Conservation (phyloP, 2,113 vertebrate species). For the Cairina moschata region DNA sequence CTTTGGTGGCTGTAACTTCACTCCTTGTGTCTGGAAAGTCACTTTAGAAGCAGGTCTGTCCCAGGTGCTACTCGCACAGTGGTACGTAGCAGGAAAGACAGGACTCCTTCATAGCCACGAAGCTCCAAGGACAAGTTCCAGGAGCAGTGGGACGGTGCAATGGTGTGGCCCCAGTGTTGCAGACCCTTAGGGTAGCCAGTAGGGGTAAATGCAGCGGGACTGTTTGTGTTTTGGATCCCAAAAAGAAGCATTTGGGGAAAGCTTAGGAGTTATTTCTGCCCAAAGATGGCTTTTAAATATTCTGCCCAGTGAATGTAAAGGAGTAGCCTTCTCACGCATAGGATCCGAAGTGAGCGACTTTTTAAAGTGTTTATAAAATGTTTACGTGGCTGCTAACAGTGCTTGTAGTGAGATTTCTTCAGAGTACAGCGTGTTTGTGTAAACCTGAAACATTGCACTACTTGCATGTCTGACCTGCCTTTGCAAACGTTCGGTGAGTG, state of each 20-base stretch:
- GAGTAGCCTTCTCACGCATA: background rate
- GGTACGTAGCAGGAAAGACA: background rate
- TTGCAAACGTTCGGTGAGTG: background rate
- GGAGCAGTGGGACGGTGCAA: background rate
- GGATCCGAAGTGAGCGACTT: background rate
- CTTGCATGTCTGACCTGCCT: slow-evolving; percentile 61
- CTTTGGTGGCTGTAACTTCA: background rate
- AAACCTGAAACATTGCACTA: slow-evolving; percentile 57
- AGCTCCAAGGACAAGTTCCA: background rate
- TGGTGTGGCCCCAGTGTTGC: background rate
- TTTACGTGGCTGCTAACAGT: slow-evolving; percentile 37
- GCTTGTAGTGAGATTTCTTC: slow-evolving; percentile 58
- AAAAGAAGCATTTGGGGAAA: background rate
- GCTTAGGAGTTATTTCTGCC: background rate
- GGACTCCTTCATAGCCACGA: background rate
- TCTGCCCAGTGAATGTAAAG: slow-evolving; percentile 26
- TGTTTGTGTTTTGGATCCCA: background rate
- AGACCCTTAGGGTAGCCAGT: background rate
- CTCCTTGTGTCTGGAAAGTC: background rate
- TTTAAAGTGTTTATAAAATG: slow-evolving; percentile 20
- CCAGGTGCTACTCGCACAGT: background rate
- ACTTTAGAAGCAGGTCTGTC: background rate
- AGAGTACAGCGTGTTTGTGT: background rate
- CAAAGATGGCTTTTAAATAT: slow-evolving; percentile 4
- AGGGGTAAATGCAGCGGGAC: background rate